Evolutionary conservation across 2,888 invertebrate genomes (phyloP), one percentile per base, ranked within the genome.

Genomic region (Toxonevra muliebris): DNA sequence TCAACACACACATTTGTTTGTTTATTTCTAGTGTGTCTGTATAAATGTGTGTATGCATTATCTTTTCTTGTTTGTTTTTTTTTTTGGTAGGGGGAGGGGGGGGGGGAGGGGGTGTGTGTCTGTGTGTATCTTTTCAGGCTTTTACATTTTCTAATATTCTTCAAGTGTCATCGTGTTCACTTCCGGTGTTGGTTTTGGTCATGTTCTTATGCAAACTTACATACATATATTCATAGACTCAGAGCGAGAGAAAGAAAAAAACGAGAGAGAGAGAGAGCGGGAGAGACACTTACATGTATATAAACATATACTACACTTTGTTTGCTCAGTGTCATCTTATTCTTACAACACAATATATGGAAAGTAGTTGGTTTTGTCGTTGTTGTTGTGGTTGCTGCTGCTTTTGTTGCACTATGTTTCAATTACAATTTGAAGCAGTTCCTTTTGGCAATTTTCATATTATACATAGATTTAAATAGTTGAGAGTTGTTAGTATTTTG

Each of bases 101-200:
- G n/a, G n/a, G n/a, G n/a, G n/a, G n/a, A n/a, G n/a, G n/a, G n/a
- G n/a, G n/a, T n/a, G n/a, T n/a, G n/a, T n/a, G n/a, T 41, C 57
- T 61, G 52, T 63, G 55, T 57, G 17, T 57, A 10, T 59, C 19
- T 61, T 68, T 54, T 66, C 48, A 61, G 50, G 50, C 57, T 55
- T 53, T 67, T 70, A 66, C 62, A 71, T 62, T 66, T 65, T 69
- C 69, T 63, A 69, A 71, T 71, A 69, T 69, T 67, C 67, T 66
- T 71, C 63, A 69, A 71, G 71, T 67, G 62, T 53, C 71, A 66
- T 69, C 69, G 65, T 63, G 62, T 62, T 58, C 65, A 69, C 65
- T 70, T 70, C 65, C 70, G 65, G 67, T 68, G 65, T 65, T 69
- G 69, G 62, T 66, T 66, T 62, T 63, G 66, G 66, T 69, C 63